Base-by-base conservation (phyloP, 2,888 invertebrate species). In the Diadromus collaris region DNA sequence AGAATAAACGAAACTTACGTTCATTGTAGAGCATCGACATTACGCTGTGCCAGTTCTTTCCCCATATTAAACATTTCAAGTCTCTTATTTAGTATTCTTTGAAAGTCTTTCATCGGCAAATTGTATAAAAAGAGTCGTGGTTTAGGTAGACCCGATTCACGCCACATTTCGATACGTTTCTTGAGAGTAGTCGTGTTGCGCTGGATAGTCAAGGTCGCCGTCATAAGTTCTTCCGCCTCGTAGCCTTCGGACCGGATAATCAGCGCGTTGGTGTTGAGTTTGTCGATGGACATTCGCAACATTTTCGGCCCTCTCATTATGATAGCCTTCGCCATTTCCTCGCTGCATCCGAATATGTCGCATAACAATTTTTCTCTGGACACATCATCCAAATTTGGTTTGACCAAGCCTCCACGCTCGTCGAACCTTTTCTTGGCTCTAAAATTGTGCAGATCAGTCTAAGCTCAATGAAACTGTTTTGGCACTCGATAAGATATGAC, bases 381-480 rank as follows among this genome's bases (percentile, higher is more conserved):
- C 7, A 13, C n/a, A 16, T 7, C 21, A 1, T n/a, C n/a, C n/a
- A n/a, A n/a, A n/a, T n/a, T n/a, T n/a, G 67, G 29, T 2, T 41
- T 21, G 0, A 70, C 2, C 10, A 54, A 4, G 21, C 2, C 6
- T 4, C 21, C 10, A 4, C 65, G 72, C 6, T 19, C 2, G 0
- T 4, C 4, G 1, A 32, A 21, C 19, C n/a, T 54, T 13, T 91
- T 2, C 38, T 41, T 48, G 32, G 13, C 3, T 41, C 80, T 82
- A 58, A 1, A 64, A 61, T 29, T 1, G 56, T 48, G 21, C 29
- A n/a, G 5, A 2, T 13, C n/a, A 10, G 29, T 27, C 10, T 24
- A 48, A 5, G 19, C 24, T 32, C 27, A n/a, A 69, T 51, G n/a
- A 5, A 10, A n/a, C 7, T 9, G 10, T 3, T 51, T 21, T 7